Evolutionary conservation across 2,888 invertebrate species (phyloP), one percentile per base, ranked within the genome.

Genomic region (Dasypolia templi): DNA sequence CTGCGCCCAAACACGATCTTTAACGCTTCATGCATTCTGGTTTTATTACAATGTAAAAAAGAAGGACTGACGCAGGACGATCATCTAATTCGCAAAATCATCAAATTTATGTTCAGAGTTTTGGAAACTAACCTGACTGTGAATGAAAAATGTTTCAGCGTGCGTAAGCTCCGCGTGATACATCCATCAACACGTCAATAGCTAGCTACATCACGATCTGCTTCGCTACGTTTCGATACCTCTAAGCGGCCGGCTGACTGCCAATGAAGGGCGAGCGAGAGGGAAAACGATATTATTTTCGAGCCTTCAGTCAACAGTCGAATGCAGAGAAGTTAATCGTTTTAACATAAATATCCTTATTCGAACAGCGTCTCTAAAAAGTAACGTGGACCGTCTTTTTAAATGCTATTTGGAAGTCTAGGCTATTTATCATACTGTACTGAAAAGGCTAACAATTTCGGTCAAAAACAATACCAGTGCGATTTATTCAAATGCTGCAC

Each of bases 401-500:
- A 29, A 59, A 29, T 35, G 55, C 55, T 61, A 72, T 59, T 72
- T 62, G 59, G 46, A 75, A 70, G 77, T 68, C 56, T 26, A 66
- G 35, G 59, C 39, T 62, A 64, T 74, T 66, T 65, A 75, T 77
- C 46, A 74, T 49, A 64, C 59, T 32, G 2, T 44, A 81, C 66
- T 74, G 67, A 71, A 67, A 61, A 68, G 39, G 67, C 67, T 46
- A 63, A 66, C 75, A 74, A 63, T 73, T 63, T 32, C 64, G 64
- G 62, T 64, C 19, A 42, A 66, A 81, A 46, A 86, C 82, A 86
- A 84, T 73, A 70, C 67, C 71, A 64, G 17, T 65, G 76, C 73
- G 55, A 86, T 82, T 61, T 77, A 87, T 86, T 83, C 17, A 73
- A 79, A 76, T 63, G 69, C 26, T 42, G 62, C 55, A 22, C 61